Conservation (phyloP, 2,888 invertebrate genomes). For the Drosophila dives region DNA sequence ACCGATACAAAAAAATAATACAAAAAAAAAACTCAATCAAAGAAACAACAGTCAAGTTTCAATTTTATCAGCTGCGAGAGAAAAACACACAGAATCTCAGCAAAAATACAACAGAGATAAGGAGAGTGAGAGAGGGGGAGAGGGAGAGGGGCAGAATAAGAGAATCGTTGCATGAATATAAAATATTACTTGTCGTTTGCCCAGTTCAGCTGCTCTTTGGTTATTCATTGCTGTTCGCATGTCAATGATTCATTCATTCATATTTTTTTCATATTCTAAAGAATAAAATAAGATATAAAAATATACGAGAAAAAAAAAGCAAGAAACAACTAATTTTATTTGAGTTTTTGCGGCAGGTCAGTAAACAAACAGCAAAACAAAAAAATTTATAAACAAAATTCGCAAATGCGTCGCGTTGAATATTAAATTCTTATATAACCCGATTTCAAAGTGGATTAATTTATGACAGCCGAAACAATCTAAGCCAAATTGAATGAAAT, state of each 20-base stretch:
- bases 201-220: slow-evolving; percentile 40
- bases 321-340: slow-evolving; percentile 47
- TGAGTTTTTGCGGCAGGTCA: slow-evolving; percentile 67
- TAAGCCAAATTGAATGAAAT: slow-evolving; percentile 40
- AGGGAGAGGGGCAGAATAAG: background rate
- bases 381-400: slow-evolving; percentile 18
- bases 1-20: slow-evolving; percentile 16
- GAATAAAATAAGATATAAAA: slow-evolving; percentile 19
- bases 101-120: slow-evolving; percentile 1
- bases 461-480: slow-evolving; percentile 51
- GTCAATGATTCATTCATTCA: slow-evolving; percentile 63
- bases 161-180: slow-evolving; percentile 20
- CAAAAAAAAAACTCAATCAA: slow-evolving; percentile 14
- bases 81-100: background rate
- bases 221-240: slow-evolving; percentile 57
- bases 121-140: background rate
- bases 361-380: slow-evolving; percentile 33
- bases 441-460: slow-evolving; percentile 53
- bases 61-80: slow-evolving; percentile 10
- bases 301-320: slow-evolving; percentile 21
- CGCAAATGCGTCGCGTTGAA: slow-evolving; percentile 20
- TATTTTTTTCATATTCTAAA: slow-evolving; percentile 32
- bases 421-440: slow-evolving; percentile 57
- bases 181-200: slow-evolving; percentile 38
- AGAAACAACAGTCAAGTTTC: slow-evolving; percentile 19